A percentile compares a stretch with the other conserved stretches of the same genome.
Conservation (phyloP, 2,113 vertebrate species). For the Syngnathus typhle region DNA sequence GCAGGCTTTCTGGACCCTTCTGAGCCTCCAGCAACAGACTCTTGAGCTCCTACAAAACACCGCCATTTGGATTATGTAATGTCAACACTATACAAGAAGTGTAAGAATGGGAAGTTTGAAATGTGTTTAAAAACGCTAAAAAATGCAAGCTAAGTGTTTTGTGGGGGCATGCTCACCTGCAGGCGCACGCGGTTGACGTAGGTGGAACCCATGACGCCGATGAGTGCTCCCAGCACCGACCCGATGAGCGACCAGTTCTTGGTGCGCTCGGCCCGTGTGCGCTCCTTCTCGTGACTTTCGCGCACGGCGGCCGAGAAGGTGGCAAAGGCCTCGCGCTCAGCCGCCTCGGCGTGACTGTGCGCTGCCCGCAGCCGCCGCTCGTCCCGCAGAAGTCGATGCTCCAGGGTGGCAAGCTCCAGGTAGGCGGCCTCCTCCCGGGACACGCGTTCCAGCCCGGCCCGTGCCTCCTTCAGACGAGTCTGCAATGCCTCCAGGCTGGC, state of each 20-base stretch:
- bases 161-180: constrained; percentile 64
- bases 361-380: constrained; percentile 80
- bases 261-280: constrained; percentile 86
- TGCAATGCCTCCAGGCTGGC: constrained; percentile 79
- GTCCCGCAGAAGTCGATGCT: constrained; percentile 94
- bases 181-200: constrained; percentile 91
- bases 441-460: constrained; percentile 88
- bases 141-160: background rate
- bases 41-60: constrained; percentile 80
- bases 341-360: constrained; percentile 75
- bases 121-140: constrained; percentile 28
- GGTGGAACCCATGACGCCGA: constrained; percentile 93
- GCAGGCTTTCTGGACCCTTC: constrained; percentile 86
- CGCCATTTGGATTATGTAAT: too few species aligned
- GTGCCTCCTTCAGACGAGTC: constrained; percentile 82
- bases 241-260: constrained; percentile 98
- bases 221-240: constrained; percentile 87
- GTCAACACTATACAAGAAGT: too few species aligned
- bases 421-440: constrained; percentile 90
- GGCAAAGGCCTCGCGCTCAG: constrained; percentile 86
- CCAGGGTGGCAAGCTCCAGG: constrained; percentile 87
- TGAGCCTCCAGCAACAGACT: constrained; percentile 87
- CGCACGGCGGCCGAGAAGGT: constrained; percentile 88
- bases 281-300: constrained; percentile 92
- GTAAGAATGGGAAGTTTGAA: too few species aligned